Evolutionary conservation across 2,113 vertebrate genomes (phyloP), one percentile per base, ranked within the genome.

Genomic region (Marmota monax): DNA sequence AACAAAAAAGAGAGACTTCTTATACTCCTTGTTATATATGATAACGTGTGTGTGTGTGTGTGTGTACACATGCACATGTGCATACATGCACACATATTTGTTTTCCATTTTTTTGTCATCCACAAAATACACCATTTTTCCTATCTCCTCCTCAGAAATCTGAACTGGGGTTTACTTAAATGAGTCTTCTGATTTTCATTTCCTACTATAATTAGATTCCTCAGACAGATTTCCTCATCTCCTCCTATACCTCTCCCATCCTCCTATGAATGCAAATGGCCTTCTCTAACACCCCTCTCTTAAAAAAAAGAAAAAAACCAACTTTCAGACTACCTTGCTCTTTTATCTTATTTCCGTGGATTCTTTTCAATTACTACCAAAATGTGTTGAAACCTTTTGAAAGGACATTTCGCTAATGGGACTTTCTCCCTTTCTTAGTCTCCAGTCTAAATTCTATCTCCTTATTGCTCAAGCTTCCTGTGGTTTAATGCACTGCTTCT

Each of bases 311-410:
- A 25, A 84, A 61, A 86, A 17, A 12, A 70, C 61, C 53, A 56
- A 1, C 4, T 80, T 63, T 61, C 56, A 58, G 37, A 34, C 76
- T 45, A 16, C 45, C 56, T 86, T 78, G 76, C 5, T 70, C 48
- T 85, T 93, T 70, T 18, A 53, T 69, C 61, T 78, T 82, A 37
- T 65, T 96, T 90, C 80, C 58, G 51, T 25, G 65, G 76, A 84
- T 74, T 94, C 88, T 92, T 96, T 84, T 83, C 73, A 73, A 27
- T 90, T 91, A 85, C 78, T 72, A 13, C 51, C 48, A 18, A 72
- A 13, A 4, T 72, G 23, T 53, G 45, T 20, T 25, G 39, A 92
- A 77, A 51, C 51, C 69, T 79, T 76, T 23, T 39, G 4, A 94
- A 95, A 84, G 72, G 65, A 72, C 34, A 37, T 92, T 84, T 94